Evolutionary conservation across 2,888 invertebrate species (phyloP).

Genomic region (Cantharis rufa): DNA sequence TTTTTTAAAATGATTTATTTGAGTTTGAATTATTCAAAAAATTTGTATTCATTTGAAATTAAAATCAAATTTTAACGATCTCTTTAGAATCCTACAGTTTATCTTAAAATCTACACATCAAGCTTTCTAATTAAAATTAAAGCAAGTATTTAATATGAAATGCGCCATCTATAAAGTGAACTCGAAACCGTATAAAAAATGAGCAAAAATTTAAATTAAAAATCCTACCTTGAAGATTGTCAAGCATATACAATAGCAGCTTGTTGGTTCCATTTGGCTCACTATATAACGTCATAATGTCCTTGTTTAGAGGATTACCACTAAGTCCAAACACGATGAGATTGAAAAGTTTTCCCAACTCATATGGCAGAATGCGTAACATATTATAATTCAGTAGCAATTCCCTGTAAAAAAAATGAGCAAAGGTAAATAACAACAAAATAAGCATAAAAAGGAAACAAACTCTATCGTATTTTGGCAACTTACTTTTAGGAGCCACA

Average conservation of each 20-base stretch:
- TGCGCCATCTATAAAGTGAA: background rate
- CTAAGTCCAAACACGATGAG: constrained; percentile 89
- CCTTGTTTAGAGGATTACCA: constrained; percentile 93
- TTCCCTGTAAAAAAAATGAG: constrained; percentile 67
- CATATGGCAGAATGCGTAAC: constrained; percentile 91
- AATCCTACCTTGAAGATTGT: constrained; percentile 88
- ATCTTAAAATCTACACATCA: background rate
- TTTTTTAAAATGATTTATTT: too few relatives aligned
- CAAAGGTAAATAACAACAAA: background rate
- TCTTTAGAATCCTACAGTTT: background rate
- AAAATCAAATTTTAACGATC: background rate
- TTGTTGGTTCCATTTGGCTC: constrained; percentile 94
- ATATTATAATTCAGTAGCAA: constrained; percentile 92
- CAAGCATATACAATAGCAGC: constrained; percentile 91
- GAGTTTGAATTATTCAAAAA: too few relatives aligned
- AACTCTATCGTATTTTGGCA: background rate
- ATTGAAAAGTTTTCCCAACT: constrained; percentile 96
- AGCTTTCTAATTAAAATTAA: background rate
- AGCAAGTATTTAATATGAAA: background rate
- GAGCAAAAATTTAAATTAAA: background rate
- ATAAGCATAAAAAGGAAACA: background rate
- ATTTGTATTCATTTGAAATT: too few relatives aligned
- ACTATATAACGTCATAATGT: constrained; percentile 88
- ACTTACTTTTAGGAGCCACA: background rate
- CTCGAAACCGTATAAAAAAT: background rate